phyloP scores from a whole-genome alignment of 2,888 invertebrate genomes.

The Cremastobaeus sp. region DNA sequence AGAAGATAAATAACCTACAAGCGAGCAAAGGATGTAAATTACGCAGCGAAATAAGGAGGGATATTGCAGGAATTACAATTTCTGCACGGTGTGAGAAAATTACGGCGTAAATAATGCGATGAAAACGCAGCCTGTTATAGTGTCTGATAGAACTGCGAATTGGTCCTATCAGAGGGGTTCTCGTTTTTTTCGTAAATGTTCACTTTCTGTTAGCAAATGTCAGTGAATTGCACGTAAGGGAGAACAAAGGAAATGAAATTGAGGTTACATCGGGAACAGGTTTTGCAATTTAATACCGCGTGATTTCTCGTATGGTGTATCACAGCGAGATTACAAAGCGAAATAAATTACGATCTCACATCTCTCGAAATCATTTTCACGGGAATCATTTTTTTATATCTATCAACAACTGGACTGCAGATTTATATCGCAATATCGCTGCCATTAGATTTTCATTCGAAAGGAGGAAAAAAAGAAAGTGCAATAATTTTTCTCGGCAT shows the following conservation, averaged over 20 bases:
- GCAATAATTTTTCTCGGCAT: too few species aligned
- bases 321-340: too few species aligned
- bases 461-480: too few species aligned
- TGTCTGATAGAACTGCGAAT: constrained; percentile 22
- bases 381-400: too few species aligned
- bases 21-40: too few species aligned
- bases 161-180: too few species aligned
- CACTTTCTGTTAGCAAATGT: constrained; percentile 36
- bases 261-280: constrained; percentile 36
- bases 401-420: too few species aligned
- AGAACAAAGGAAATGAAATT: constrained; percentile 42
- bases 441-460: too few species aligned
- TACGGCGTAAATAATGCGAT: constrained; percentile 16
- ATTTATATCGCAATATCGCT: too few species aligned
- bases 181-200: constrained; percentile 37
- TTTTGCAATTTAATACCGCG: constrained; percentile 33
- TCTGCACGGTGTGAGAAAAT: constrained; percentile 21
- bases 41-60: constrained; percentile 9
- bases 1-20: constrained; percentile 18
- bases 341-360: too few species aligned
- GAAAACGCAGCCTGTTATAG: constrained; percentile 1
- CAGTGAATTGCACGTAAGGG: constrained; percentile 19
- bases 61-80: constrained; percentile 28
- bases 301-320: too few species aligned
- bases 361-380: too few species aligned